These are phyloP conservation scores for Diarsia rubi DNA, from an alignment of 2,888 invertebrate species.

Conservation along the genomic window DNA sequence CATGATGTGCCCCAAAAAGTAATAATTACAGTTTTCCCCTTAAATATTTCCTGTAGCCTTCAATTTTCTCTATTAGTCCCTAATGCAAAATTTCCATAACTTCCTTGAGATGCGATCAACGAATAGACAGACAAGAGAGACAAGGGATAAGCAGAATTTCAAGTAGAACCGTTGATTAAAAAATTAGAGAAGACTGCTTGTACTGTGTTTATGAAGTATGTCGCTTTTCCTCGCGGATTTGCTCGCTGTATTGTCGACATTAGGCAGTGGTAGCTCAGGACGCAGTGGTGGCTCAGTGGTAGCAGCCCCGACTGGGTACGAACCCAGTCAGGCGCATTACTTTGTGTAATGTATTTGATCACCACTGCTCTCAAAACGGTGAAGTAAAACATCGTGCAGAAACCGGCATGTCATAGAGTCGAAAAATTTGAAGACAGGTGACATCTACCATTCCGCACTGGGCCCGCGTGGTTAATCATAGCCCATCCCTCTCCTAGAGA, in stretches of 20 bases:
- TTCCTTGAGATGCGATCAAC: slow-evolving; percentile 31
- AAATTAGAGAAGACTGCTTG: background rate
- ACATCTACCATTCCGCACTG: too few species aligned
- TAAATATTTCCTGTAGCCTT: slow-evolving; percentile 16
- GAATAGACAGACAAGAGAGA: slow-evolving; percentile 25
- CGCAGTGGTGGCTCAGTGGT: too few species aligned
- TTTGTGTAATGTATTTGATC: too few species aligned
- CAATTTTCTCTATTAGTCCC: slow-evolving; percentile 52
- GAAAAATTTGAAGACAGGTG: too few species aligned
- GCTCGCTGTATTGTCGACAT: background rate
- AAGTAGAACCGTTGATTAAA: slow-evolving; percentile 9
- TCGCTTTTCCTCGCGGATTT: rapidly evolving
- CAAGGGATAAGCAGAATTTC: slow-evolving; percentile 4
- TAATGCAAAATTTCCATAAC: slow-evolving; percentile 47
- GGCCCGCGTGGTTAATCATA: too few species aligned
- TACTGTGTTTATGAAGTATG: background rate
- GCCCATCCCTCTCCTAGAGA: too few species aligned
- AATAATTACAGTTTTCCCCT: background rate
- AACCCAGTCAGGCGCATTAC: too few species aligned
- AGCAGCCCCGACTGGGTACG: too few species aligned
- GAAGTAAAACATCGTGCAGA: too few species aligned
- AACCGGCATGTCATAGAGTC: too few species aligned
- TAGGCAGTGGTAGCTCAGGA: too few species aligned
- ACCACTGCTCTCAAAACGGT: too few species aligned
- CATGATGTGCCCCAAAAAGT: background rate